phyloP scores from a whole-genome alignment of 2,797 vertebrate genomes.

The Spinus olivaceus region DNA sequence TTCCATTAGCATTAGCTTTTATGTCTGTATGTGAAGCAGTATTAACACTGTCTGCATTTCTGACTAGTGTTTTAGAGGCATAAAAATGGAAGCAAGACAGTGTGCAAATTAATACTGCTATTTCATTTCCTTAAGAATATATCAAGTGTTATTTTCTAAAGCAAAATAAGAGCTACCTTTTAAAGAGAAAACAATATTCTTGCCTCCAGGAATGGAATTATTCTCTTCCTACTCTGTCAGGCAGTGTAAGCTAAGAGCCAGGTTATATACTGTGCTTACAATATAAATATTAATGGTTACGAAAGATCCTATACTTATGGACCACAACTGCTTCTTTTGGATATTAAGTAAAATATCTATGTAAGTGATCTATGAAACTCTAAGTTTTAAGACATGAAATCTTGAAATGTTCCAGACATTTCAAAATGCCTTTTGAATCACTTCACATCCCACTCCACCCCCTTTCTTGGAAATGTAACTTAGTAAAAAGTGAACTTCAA shows the following conservation, averaged over 20 bases:
- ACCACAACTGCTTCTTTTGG: not conserved
- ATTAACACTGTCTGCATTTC: slow-evolving; percentile 13
- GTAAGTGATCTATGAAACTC: not conserved
- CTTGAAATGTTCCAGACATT: not conserved
- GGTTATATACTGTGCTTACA: not conserved
- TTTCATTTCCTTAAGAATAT: slow-evolving; percentile 29
- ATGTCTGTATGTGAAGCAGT: slow-evolving; percentile 39
- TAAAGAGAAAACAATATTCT: slow-evolving; percentile 13
- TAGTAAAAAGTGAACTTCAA: slow-evolving; percentile 48
- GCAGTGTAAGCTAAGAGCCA: slow-evolving; percentile 10
- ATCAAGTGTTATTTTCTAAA: not conserved
- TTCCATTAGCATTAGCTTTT: slow-evolving; percentile 35
- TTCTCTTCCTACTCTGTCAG: slow-evolving; percentile 1
- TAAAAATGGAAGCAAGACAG: slow-evolving; percentile 28
- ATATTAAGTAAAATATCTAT: not conserved
- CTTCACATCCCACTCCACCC: not conserved
- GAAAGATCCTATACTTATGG: not conserved
- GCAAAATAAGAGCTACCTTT: not conserved
- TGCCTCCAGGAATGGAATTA: slow-evolving; percentile 1
- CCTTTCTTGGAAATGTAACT: slow-evolving; percentile 48
- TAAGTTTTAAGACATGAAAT: not conserved
- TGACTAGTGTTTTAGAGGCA: not conserved
- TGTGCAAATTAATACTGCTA: slow-evolving; percentile 4
- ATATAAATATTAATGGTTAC: not conserved
- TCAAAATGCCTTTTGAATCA: slow-evolving; percentile 16